phyloP scores from a whole-genome alignment of 1,140 invertebrate species.

The Drosophila kepulauana region DNA sequence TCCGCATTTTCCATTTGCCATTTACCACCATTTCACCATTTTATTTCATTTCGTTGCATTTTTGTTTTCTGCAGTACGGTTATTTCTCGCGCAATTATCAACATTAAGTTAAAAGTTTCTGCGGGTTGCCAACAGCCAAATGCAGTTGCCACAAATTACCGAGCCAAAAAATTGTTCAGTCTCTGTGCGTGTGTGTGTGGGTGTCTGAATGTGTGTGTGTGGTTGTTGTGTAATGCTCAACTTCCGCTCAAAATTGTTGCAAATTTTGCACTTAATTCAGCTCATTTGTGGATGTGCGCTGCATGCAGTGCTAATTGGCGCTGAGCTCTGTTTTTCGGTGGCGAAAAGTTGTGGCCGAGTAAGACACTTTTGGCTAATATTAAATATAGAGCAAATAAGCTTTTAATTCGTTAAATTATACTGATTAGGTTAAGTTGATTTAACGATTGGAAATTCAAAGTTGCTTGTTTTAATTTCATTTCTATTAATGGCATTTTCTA shows the following conservation, averaged over 20 bases:
- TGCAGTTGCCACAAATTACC: slow-evolving; percentile 65
- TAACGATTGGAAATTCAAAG: not conserved
- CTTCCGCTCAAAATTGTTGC: slow-evolving; percentile 52
- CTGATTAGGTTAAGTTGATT: not conserved
- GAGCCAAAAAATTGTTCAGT: slow-evolving; percentile 52
- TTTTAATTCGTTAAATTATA: no score
- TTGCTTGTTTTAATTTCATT: not conserved
- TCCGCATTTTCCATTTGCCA: not conserved
- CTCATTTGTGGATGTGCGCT: slow-evolving; percentile 47
- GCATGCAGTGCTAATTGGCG: slow-evolving; percentile 51
- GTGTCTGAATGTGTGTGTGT: slow-evolving; percentile 27
- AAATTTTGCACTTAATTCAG: slow-evolving; percentile 62
- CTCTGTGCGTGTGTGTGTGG: slow-evolving; percentile 15
- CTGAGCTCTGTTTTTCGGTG: slow-evolving; percentile 18
- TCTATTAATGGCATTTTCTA: not conserved
- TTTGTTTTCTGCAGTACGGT: slow-evolving; percentile 9
- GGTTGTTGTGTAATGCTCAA: slow-evolving; percentile 41
- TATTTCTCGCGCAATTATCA: slow-evolving; percentile 61
- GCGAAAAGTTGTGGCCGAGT: not conserved
- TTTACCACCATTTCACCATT: not conserved
- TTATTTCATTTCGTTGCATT: slow-evolving; percentile 11
- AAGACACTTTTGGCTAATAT: not conserved
- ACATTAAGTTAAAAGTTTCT: slow-evolving; percentile 73
- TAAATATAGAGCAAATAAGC: not conserved
- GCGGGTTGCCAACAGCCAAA: slow-evolving; percentile 47